A percentile compares a stretch with the other conserved stretches of the same genome.
phyloP scores from a whole-genome alignment of 2,888 invertebrate species.

The Pseudococcus longispinus region DNA sequence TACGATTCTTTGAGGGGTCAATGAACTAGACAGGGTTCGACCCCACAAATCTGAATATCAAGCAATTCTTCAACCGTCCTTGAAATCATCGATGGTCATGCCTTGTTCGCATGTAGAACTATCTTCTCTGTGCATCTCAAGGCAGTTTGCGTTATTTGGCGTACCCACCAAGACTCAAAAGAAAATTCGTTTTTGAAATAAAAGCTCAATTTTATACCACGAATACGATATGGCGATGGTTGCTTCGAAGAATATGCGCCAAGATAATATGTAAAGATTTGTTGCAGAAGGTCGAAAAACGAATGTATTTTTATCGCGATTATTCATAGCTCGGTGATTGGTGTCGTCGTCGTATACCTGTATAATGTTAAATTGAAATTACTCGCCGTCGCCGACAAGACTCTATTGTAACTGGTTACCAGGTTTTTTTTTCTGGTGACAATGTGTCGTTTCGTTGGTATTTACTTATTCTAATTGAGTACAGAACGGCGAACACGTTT shows the following conservation, averaged over 20 bases:
- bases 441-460: background rate
- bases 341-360: background rate
- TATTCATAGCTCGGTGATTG: background rate
- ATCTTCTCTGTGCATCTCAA: too few species aligned
- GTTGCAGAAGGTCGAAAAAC: background rate
- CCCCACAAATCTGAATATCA: too few species aligned
- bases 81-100: too few species aligned
- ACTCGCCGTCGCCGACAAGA: background rate
- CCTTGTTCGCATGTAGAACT: too few species aligned
- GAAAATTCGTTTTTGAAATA: too few species aligned
- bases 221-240: background rate
- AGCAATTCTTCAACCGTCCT: too few species aligned
- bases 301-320: background rate
- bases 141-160: too few species aligned
- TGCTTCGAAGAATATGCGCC: background rate
- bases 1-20: background rate
- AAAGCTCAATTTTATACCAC: background rate
- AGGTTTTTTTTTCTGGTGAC: background rate
- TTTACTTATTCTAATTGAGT: constrained; percentile 19
- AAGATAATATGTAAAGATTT: background rate
- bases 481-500: background rate
- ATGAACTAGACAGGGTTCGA: too few species aligned
- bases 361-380: background rate
- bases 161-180: too few species aligned
- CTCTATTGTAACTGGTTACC: background rate